Base-by-base conservation (phyloP, 2,888 invertebrate species). In the Microctonus aethiopoides region DNA sequence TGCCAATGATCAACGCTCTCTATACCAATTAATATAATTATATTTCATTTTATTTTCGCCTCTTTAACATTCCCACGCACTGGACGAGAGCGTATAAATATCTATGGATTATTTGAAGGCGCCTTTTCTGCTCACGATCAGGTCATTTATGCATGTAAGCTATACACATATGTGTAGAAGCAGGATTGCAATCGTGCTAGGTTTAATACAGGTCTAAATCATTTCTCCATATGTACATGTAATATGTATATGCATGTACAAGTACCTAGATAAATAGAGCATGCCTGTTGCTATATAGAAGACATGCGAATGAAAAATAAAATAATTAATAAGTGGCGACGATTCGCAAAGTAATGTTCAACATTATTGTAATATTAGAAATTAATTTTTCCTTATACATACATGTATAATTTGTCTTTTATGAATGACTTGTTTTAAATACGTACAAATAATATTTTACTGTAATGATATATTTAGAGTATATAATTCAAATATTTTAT, bases 401-500 rank as follows among this genome's bases (percentile, higher is more conserved):
- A 4, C n/a, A 16, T 7, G 13, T 39, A 46, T 46, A 46, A 46
- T 46, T 16, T 46, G 46, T 6, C 16, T 46, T 46, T 46, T n/a
- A 46, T 46, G 46, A 46, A 46, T 46, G 46, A 16, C 9, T 13
- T 13, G n/a, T 4, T 39, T 39, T 39, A 39, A 4, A n/a, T 39
- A 39, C 41, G 61, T 13, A 41, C n/a, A n/a, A 61, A 61, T 64
- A 46, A 32, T 29, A 22, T 56, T 34, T 34, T 26, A 34, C 1
- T n/a, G 51, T 10, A 13, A 56, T 26, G 32, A 29, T 67, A 59
- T 34, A 46, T 32, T 22, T 46, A 13, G 3, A 66, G 16, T 57
- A 46, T 59, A 57, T 65, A 39, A 65, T 56, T 54, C 39, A 65
- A 26, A 54, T n/a, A 54, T 67, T 56, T 67, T 60, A 67, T 67